Percentiles rank a stretch among this genome's conserved stretches.
phyloP scores from a whole-genome alignment of 2,113 vertebrate species.

The Crotalus tigris region DNA sequence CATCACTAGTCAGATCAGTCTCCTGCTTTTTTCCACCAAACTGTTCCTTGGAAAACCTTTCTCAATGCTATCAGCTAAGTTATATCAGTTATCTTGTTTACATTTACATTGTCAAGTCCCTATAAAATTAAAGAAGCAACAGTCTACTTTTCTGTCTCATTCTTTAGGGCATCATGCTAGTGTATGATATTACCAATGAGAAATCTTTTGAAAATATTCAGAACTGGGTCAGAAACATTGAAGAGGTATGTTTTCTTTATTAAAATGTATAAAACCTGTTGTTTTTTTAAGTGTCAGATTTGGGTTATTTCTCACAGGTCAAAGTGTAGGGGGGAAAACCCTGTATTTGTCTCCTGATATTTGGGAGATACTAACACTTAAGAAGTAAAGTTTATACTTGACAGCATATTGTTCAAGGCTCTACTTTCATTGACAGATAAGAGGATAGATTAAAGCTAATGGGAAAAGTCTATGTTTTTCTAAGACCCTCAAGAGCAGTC shows the following conservation, averaged over 20 bases:
- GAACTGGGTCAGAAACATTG: conserved; percentile 14
- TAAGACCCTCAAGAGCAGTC: neutral
- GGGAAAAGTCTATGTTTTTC: neutral
- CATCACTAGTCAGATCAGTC: neutral
- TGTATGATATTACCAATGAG: conserved; percentile 5
- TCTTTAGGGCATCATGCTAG: neutral
- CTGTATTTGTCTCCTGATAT: neutral
- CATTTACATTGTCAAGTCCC: neutral
- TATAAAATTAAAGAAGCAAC: neutral
- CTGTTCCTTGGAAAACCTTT: neutral
- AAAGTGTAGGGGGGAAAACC: neutral
- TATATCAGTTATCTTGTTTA: neutral
- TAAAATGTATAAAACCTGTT: neutral
- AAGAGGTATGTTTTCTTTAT: neutral
- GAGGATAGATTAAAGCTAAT: neutral
- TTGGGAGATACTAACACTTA: neutral
- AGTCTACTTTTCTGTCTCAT: neutral
- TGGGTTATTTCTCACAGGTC: neutral
- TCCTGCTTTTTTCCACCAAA: neutral
- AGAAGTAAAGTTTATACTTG: neutral
- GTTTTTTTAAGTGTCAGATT: neutral
- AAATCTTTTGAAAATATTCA: conserved; percentile 6
- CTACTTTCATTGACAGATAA: neutral
- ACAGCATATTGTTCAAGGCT: neutral
- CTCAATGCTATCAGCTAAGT: neutral